Evolutionary conservation across 1,140 invertebrate genomes (phyloP).

Genomic region (Drosophila burlai): DNA sequence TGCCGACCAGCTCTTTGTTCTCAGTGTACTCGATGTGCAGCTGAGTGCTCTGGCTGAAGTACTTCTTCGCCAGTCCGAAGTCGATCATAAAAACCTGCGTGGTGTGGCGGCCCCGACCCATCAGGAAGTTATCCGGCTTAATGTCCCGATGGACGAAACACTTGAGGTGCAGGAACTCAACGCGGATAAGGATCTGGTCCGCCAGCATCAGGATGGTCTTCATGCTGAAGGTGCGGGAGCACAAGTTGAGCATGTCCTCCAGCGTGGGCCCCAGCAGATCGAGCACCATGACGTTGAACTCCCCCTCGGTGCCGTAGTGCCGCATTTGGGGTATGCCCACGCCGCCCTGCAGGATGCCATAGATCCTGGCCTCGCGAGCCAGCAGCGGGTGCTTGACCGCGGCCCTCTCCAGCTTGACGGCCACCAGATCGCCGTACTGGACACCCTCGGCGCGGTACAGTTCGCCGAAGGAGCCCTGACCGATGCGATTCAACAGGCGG

Average conservation of each 20-base stretch:
- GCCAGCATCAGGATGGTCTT: conserved; percentile 98
- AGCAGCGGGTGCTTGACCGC: conserved; percentile 95
- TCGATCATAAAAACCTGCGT: conserved; percentile 97
- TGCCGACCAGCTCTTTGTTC: conserved; percentile 97
- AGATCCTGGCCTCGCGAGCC: conserved; percentile 95
- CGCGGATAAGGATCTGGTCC: conserved; percentile 94
- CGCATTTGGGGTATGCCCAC: conserved; percentile 96
- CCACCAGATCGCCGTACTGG: conserved; percentile 96
- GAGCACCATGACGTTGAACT: conserved; percentile 96
- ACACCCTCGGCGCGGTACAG: conserved; percentile 96
- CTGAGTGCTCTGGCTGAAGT: conserved; percentile 92
- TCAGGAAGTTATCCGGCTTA: conserved; percentile 98
- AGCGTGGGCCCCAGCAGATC: conserved; percentile 95
- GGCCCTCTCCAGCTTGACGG: conserved; percentile 95
- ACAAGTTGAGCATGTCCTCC: conserved; percentile 97
- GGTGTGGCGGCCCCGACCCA: conserved; percentile 96
- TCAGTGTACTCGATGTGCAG: conserved; percentile 94
- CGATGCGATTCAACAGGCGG: conserved; percentile 94
- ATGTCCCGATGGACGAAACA: conserved; percentile 97
- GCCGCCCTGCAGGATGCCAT: conserved; percentile 94
- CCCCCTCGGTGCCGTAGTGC: conserved; percentile 92
- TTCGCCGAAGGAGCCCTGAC: conserved; percentile 97
- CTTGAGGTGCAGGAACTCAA: conserved; percentile 96
- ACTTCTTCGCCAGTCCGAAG: conserved; percentile 97
- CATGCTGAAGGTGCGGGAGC: conserved; percentile 95